Conservation (phyloP, 2,113 vertebrate species). For the Triplophysa tibetana region DNA sequence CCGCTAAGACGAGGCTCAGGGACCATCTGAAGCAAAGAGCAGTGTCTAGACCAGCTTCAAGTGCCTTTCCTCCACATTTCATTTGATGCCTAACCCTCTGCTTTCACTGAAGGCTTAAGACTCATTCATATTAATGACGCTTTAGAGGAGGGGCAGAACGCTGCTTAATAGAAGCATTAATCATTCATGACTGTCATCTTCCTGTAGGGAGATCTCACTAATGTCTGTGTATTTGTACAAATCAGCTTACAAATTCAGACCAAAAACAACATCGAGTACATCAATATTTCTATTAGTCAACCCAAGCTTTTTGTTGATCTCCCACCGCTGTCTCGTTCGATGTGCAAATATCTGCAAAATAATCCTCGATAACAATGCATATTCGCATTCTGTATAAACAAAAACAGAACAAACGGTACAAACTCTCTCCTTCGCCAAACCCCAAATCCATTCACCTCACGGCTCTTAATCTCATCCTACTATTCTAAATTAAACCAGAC, state of each 20-base stretch:
- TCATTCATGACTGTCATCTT: constrained; percentile 71
- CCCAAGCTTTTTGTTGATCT: too few species aligned
- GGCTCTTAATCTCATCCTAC: constrained; percentile 39
- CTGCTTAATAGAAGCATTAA: constrained; percentile 76
- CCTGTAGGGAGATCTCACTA: constrained; percentile 70
- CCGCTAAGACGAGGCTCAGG: constrained; percentile 12
- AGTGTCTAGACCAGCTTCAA: constrained; percentile 52
- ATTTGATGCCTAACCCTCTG: constrained; percentile 71
- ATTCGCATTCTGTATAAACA: background rate
- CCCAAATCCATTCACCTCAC: background rate
- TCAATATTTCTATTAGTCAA: too few species aligned
- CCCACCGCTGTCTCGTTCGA: too few species aligned
- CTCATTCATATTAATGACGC: constrained; percentile 75
- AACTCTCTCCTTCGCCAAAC: constrained; percentile 2
- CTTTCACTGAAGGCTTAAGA: constrained; percentile 71
- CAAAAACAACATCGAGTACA: constrained; percentile 61
- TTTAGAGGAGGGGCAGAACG: constrained; percentile 64
- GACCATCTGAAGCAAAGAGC: constrained; percentile 31
- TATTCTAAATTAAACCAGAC: constrained; percentile 60
- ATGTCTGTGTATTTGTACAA: constrained; percentile 76
- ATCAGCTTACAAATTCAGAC: constrained; percentile 70
- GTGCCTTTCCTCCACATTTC: constrained; percentile 63
- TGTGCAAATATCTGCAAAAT: too few species aligned
- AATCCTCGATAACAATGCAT: too few species aligned
- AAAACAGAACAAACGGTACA: too few species aligned